Conservation (phyloP, 2,888 invertebrate species). For the Orthonevra nobilis region DNA sequence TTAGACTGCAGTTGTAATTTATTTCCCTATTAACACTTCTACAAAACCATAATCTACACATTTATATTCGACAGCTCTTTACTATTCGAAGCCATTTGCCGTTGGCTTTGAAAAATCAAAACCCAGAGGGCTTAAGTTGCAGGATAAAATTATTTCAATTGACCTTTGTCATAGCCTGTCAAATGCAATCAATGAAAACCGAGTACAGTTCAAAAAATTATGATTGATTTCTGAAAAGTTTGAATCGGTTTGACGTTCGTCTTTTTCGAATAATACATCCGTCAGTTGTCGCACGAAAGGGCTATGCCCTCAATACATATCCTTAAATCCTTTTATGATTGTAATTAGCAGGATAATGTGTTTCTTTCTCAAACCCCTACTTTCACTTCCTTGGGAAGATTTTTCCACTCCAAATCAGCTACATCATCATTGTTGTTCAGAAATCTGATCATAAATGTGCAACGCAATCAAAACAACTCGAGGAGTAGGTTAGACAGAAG, state of each 20-base stretch:
- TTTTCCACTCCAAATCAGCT: conserved; percentile 36
- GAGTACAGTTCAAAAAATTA: neutral
- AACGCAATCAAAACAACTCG: conserved; percentile 49
- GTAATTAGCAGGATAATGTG: conserved; percentile 45
- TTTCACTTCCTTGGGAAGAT: conserved; percentile 48
- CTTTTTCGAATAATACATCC: conserved; percentile 20
- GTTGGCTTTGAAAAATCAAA: too few species aligned
- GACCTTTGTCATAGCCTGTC: conserved; percentile 44
- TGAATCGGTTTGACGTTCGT: conserved; percentile 38
- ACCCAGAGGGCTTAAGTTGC: too few species aligned
- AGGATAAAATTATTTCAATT: conserved; percentile 2
- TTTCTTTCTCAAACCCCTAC: conserved; percentile 7
- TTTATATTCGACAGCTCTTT: too few species aligned
- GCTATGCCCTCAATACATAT: neutral
- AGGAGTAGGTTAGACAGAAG: conserved; percentile 23
- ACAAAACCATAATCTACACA: too few species aligned
- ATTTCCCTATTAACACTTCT: too few species aligned
- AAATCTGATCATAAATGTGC: conserved; percentile 57
- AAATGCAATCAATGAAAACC: conserved; percentile 34
- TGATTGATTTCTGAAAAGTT: conserved; percentile 36
- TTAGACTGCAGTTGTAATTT: too few species aligned
- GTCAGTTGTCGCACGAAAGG: conserved; percentile 25
- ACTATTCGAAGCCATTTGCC: too few species aligned
- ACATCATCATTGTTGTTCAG: conserved; percentile 58
- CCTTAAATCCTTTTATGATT: conserved; percentile 39